Evolutionary conservation across 2,113 vertebrate genomes (phyloP), one percentile per base, ranked within the genome.

Genomic region (Pterocles orientalis): DNA sequence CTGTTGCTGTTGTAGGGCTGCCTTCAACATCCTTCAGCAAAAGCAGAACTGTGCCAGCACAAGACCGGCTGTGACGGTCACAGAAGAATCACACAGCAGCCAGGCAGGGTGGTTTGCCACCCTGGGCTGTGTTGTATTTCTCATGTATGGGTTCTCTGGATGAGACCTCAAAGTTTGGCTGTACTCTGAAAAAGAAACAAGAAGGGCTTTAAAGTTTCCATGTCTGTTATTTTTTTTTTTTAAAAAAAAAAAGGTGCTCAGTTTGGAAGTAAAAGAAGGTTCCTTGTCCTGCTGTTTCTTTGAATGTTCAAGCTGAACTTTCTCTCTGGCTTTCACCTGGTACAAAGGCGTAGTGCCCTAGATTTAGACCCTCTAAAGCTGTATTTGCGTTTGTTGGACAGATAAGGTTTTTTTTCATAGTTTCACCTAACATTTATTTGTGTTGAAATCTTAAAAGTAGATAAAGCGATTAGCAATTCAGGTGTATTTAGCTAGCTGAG

Each of bases 221-320:
- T 50, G 29, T 34, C 72, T 96, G 56, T 60, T 64, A 66, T 68
- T n/a, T n/a, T n/a, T n/a, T n/a, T n/a, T n/a, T n/a, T n/a, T n/a
- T n/a, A n/a, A 41, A 41, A 41, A 41, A 41, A 41, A 68, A 87
- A 92, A 39, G 4, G 4, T 26, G 34, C 24, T 88, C 17, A 10
- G 48, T 61, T 90, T 76, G 93, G 77, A 95, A 92, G 65, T 91
- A 48, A 82, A 94, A 92, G 56, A 68, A 78, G 56, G 48, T 62
- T 90, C 18, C 24, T 60, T 81, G n/a, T 86, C 90, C 79, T 58
- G 45, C 95, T 91, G 82, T 77, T 93, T 50, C 81, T 94, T 82
- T 95, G 82, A 94, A 75, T 73, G 68, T 62, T 92, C 31, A 66
- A 77, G 57, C 39, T 77, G 90, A 90, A 82, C 5, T 7, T 73